Evolutionary conservation across 2,113 vertebrate genomes (phyloP).

Genomic region (Baryphthengus martii): DNA sequence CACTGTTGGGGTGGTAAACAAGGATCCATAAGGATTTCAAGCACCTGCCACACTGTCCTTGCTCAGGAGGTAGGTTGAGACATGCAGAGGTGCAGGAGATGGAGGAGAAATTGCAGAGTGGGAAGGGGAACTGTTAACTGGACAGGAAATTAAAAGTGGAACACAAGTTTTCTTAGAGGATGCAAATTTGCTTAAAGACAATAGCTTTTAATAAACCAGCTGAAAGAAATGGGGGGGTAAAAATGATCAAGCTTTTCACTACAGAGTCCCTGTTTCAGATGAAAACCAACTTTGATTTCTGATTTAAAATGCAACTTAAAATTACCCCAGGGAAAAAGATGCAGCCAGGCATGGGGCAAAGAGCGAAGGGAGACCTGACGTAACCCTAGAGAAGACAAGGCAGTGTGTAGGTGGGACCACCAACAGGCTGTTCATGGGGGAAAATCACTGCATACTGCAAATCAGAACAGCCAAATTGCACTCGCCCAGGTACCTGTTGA

Average conservation of each 20-base stretch:
- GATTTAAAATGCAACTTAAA: neutral
- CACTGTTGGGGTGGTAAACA: neutral
- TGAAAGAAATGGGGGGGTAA: neutral
- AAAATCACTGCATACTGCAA: neutral
- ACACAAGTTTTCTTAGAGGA: neutral
- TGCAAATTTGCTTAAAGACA: neutral
- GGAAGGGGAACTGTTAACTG: neutral
- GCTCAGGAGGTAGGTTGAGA: neutral
- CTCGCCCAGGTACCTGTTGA: neutral
- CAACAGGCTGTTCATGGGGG: fast-evolving
- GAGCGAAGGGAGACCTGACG: neutral
- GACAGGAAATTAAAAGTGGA: neutral
- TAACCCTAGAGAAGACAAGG: neutral
- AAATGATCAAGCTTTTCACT: neutral
- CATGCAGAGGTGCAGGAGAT: neutral
- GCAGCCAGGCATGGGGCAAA: neutral
- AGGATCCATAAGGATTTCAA: neutral
- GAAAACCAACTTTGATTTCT: neutral
- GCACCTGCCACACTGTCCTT: neutral
- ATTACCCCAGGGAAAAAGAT: neutral
- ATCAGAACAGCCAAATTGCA: neutral
- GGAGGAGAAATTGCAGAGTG: neutral
- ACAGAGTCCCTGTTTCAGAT: neutral
- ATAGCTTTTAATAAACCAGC: neutral
- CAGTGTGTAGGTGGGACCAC: neutral